Base-by-base conservation (phyloP, 2,888 invertebrate species). In the Dicycla oo region DNA sequence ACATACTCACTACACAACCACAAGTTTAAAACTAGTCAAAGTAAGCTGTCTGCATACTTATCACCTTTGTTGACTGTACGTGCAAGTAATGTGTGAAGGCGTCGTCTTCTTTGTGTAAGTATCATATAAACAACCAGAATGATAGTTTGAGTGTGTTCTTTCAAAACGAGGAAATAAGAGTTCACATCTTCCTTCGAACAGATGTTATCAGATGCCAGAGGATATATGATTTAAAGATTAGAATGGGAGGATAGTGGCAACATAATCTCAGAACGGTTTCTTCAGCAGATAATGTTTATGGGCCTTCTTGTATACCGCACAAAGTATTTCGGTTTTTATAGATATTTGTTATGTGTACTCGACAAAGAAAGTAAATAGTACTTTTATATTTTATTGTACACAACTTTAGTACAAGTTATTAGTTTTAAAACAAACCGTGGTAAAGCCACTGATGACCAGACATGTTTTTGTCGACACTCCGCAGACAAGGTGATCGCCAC, bases 391-490 rank as follows among this genome's bases (percentile, higher is more conserved):
- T 23, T 34, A 26, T 69, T 8, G 15, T 15, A 8, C 3, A 13
- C 10, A 23, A 23, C 6, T 18, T n/a, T n/a, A 34, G 34, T 13
- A 18, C 2, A 26, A 77, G 47, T 78, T 49, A 38, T 26, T 0
- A 70, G 15, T 26, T 38, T 49, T 26, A 26, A 71, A 51, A 56
- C 51, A 34, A 79, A 43, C 61, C 8, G 4, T 45, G 18, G 13
- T 40, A 7, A 3, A 47, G 23, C 30, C 34, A n/a, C 23, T 30
- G 23, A 40, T 34, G n/a, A n/a, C 26, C 38, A 76, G 81, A 80
- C 76, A 56, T 18, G 54, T 75, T 76, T 75, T 76, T 76, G 60
- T 26, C 13, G 18, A 58, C 23, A 6, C 47, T 26, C n/a, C 38
- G 10, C 38, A 53, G 49, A 15, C 30, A 23, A 73, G 6, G 57